These are phyloP conservation scores for Luffia ferchaultella DNA, from an alignment of 2,888 invertebrate species.

Conservation along the genomic window DNA sequence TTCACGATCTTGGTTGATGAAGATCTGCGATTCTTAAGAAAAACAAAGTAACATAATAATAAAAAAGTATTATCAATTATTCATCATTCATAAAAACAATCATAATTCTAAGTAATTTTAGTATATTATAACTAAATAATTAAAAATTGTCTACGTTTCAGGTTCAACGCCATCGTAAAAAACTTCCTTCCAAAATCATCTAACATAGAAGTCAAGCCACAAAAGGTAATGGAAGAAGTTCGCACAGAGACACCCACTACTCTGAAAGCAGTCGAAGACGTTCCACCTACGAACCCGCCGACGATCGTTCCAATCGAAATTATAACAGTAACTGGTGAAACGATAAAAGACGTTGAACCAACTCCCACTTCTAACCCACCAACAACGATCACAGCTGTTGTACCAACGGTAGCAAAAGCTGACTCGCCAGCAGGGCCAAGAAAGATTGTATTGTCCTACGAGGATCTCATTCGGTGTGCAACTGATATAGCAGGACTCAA, in stretches of 20 bases:
- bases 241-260: background rate
- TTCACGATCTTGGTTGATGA: too few relatives aligned
- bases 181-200: slow-evolving; percentile 29
- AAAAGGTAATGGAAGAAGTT: slow-evolving; percentile 7
- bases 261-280: background rate
- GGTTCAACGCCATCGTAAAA: slow-evolving; percentile 50
- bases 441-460: slow-evolving; percentile 6
- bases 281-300: background rate
- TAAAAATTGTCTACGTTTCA: too few relatives aligned
- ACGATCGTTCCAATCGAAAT: background rate
- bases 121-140: too few relatives aligned
- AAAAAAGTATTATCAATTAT: too few relatives aligned
- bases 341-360: background rate
- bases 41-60: too few relatives aligned
- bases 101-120: too few relatives aligned
- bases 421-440: background rate
- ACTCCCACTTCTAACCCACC: background rate
- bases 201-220: slow-evolving; percentile 3
- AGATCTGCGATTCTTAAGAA: too few relatives aligned
- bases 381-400: background rate
- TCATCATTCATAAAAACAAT: too few relatives aligned
- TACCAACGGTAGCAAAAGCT: background rate
- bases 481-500: slow-evolving; percentile 11
- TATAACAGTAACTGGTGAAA: background rate
- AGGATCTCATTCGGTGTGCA: slow-evolving; percentile 9